Evolutionary conservation across 2,888 invertebrate genomes (phyloP), one percentile per base, ranked within the genome.

Genomic region (Zelleria hepariella): DNA sequence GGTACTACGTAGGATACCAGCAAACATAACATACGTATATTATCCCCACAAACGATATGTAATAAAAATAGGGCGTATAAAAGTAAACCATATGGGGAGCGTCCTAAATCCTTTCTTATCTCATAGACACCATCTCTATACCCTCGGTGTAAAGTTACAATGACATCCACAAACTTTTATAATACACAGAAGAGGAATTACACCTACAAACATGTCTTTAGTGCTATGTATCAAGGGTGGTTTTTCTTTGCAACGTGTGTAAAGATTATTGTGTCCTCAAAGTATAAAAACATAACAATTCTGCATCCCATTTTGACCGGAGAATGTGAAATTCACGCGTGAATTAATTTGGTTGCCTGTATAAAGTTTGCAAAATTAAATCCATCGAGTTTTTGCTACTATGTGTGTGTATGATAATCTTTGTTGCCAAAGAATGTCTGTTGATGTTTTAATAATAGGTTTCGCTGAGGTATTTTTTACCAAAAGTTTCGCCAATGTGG

Each of bases 81-180:
- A 72, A 72, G 71, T 65, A 60, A 32, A 20, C 70, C 68, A 73
- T 69, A 71, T 64, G 67, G 69, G 66, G 68, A 68, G 67, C 67
- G 65, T 67, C 65, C 69, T 78, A 80, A 82, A 77, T 80, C 78
- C 77, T 75, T 71, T 65, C 74, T 80, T 83, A 83, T 83, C 83
- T 74, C 60, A 65, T 67, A 73, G 74, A 77, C 75, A 75, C 75
- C 72, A 84, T 83, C 84, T 76, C 65, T 68, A 70, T 66, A 62
- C 67, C 62, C 60, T 47, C 60, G 76, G 83, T 82, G 75, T 83
- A 71, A 65, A 69, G 74, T 82, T 82, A 82, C 83, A 76, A 53
- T 48, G 47, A 58, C 48, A 54, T 18, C 25, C 53, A 52, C 52
- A 47, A 60, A 61, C 59, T 42, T 18, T n/a, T 58, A 15, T 42